phyloP scores from a whole-genome alignment of 2,888 invertebrate species.

The Pollenia labialis region DNA sequence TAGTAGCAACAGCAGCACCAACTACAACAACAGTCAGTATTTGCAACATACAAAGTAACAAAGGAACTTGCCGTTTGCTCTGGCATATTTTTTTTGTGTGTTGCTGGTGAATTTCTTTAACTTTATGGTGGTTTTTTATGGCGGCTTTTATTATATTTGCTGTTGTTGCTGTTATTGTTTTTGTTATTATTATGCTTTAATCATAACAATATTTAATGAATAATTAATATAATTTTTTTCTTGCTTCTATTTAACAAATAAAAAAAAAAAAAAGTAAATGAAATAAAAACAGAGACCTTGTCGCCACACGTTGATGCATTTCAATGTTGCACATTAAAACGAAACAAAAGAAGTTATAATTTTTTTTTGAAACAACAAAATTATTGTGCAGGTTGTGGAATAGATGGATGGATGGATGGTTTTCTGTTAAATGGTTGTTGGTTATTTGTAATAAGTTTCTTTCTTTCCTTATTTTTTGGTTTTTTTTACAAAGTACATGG shows the following conservation, averaged over 20 bases:
- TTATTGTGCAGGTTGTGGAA: conserved; percentile 38
- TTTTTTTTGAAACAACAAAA: conserved; percentile 31
- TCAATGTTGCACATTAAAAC: conserved; percentile 44
- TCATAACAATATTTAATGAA: conserved; percentile 68
- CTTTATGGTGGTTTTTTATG: conserved; percentile 3
- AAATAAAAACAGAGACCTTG: conserved; percentile 43
- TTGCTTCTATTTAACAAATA: conserved; percentile 25
- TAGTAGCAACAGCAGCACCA: conserved; percentile 29
- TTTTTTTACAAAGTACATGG: conserved; percentile 13
- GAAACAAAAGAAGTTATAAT: conserved; percentile 3
- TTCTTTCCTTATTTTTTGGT: neutral
- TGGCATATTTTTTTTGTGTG: conserved; percentile 29
- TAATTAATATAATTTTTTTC: conserved; percentile 57
- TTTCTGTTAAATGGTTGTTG: neutral
- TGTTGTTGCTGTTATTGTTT: conserved; percentile 30
- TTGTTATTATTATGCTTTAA: conserved; percentile 46
- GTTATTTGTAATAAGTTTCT: neutral
- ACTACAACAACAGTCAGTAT: conserved; percentile 3
- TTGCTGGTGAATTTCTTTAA: neutral
- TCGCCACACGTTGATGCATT: conserved; percentile 38
- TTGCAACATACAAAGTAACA: conserved; percentile 51
- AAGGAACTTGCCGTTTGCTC: conserved; percentile 47
- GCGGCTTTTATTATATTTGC: conserved; percentile 1
- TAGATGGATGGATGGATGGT: neutral
- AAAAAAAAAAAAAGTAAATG: neutral